A percentile compares a stretch with the other conserved stretches of the same genome.
phyloP scores from a whole-genome alignment of 2,888 invertebrate species.

The Lithophane socia region DNA sequence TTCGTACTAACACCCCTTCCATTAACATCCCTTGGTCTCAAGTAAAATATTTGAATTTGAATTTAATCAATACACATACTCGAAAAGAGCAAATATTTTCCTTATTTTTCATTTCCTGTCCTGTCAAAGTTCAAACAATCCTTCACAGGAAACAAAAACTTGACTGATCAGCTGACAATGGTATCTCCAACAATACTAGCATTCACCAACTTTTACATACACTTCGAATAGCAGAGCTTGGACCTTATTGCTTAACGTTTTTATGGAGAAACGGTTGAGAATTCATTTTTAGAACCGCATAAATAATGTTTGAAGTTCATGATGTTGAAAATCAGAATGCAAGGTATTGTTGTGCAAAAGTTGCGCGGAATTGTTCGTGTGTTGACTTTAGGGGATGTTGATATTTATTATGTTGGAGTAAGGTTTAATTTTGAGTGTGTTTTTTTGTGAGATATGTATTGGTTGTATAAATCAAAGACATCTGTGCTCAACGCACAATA shows the following conservation, averaged over 20 bases:
- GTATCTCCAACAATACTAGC: conserved; percentile 36
- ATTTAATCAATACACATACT: background rate
- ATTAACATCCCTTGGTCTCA: too few species aligned
- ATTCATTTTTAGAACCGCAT: background rate
- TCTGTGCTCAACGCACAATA: conserved; percentile 71
- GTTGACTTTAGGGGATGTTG: background rate
- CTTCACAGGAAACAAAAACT: conserved; percentile 65
- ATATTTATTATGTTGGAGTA: background rate
- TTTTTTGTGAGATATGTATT: background rate
- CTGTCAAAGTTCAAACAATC: conserved; percentile 72
- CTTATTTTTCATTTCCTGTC: conserved; percentile 36
- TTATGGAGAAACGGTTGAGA: background rate
- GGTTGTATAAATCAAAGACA: conserved; percentile 69
- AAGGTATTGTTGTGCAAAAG: conserved; percentile 37
- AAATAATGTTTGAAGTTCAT: conserved; percentile 12
- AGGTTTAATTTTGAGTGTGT: conserved; percentile 11
- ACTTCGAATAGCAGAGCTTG: background rate
- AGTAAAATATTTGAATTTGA: too few species aligned
- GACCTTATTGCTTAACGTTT: background rate
- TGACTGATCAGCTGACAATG: conserved; percentile 52
- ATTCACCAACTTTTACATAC: conserved; percentile 21
- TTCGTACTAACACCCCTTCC: too few species aligned
- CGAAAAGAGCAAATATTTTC: background rate
- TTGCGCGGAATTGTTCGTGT: background rate
- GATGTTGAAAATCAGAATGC: conserved; percentile 50